A percentile compares a stretch with the other conserved stretches of the same genome.
Evolutionary conservation across 1,140 invertebrate species (phyloP).

Genomic region (Aethina tumida): DNA sequence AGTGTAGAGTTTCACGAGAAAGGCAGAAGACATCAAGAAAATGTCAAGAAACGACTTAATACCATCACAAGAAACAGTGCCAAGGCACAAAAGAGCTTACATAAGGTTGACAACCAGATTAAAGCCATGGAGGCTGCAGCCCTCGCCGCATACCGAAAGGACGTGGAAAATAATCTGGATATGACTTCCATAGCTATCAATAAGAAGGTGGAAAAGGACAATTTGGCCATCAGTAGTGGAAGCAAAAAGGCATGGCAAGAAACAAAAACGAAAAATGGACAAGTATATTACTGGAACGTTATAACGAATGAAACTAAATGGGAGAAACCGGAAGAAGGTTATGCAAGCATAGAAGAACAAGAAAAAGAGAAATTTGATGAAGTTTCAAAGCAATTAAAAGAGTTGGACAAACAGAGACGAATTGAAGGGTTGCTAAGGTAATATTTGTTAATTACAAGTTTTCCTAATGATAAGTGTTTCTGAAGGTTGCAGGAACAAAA

Average conservation of each 20-base stretch:
- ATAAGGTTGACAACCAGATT: constrained; percentile 70
- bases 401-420: constrained; percentile 42
- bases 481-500: constrained; percentile 31
- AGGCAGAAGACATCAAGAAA: constrained; percentile 88
- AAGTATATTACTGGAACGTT: constrained; percentile 72
- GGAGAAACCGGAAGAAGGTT: constrained; percentile 56
- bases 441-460: constrained; percentile 2
- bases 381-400: constrained; percentile 40
- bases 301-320: constrained; percentile 64
- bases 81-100: constrained; percentile 64
- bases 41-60: constrained; percentile 78
- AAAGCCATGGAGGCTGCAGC: constrained; percentile 84
- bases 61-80: constrained; percentile 76
- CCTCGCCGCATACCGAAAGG: constrained; percentile 71
- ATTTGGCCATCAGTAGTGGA: constrained; percentile 25
- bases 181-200: constrained; percentile 43
- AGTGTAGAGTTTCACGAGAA: constrained; percentile 93
- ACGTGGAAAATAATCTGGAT: constrained; percentile 62
- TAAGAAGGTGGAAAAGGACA: constrained; percentile 32
- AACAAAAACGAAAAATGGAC: constrained; percentile 56
- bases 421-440: constrained; percentile 26
- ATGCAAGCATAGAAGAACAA: constrained; percentile 50
- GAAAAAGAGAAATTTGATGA: constrained; percentile 36
- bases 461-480: no score
- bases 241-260: constrained; percentile 56